These are phyloP conservation scores for Zosterops pallidus DNA, from an alignment of 2,113 vertebrate species.

Conservation along the genomic window DNA sequence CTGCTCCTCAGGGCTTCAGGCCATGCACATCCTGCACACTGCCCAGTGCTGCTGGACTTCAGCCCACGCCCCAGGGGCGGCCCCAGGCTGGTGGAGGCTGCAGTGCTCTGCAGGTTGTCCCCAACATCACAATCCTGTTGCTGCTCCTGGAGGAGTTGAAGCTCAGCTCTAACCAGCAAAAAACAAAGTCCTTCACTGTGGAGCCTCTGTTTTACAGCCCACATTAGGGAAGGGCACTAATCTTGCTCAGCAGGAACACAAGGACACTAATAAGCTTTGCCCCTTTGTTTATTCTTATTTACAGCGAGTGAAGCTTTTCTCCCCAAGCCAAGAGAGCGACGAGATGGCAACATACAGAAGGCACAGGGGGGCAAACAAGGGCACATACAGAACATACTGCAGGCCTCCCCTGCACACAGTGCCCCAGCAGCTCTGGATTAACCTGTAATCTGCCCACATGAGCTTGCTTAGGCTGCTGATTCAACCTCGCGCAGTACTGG, in stretches of 20 bases:
- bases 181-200: conserved; percentile 28
- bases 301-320: neutral
- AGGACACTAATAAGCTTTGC: conserved; percentile 57
- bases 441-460: conserved; percentile 2
- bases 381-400: neutral
- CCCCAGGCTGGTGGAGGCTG: neutral
- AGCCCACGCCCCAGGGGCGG: fast-evolving
- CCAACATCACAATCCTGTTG: neutral
- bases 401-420: neutral
- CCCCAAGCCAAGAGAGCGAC: neutral
- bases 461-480: conserved; percentile 22
- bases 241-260: conserved; percentile 23
- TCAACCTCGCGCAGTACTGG: neutral
- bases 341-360: neutral
- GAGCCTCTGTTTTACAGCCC: conserved; percentile 9
- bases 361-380: neutral
- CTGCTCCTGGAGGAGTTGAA: neutral
- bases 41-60: neutral
- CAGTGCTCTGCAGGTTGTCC: neutral
- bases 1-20: neutral
- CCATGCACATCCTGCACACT: fast-evolving
- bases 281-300: conserved; percentile 20
- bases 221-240: conserved; percentile 30
- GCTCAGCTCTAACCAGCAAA: neutral
- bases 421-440: conserved; percentile 23